Base-by-base conservation (phyloP, 2,113 vertebrate species). In the Isurus oxyrinchus region DNA sequence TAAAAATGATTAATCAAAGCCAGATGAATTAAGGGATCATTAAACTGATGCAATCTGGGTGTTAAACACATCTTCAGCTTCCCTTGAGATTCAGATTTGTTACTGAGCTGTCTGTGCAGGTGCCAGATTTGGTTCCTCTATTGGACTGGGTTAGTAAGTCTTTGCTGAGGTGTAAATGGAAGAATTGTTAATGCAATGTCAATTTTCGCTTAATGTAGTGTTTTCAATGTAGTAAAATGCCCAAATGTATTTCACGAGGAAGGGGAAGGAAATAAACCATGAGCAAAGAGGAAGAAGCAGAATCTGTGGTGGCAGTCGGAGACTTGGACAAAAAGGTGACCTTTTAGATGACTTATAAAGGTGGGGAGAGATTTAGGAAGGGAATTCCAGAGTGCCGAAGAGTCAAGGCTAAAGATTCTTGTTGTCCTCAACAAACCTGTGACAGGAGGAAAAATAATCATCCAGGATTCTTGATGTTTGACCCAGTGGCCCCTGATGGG, bases 1-100 rank as follows among this genome's bases (percentile, higher is more conserved):
- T 35, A 94, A 40, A 19, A 63, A 63, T 94, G 59, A 40, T 94
- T 94, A 94, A 94, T 63, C 90, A 91, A 59, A 94, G 57, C 63
- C 19, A 40, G 90, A 66, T 44, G 59, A 94, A 94, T 44, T 40
- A n/a, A 40, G 35, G 31, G 90, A 66, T 94, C 59, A 40, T 94
- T 63, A 94, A 94, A 63, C 31, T 31, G 53, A 91, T 91, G 55
- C 55, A 59, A 13, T 91, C 27, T 23, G 59, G n/a, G 31, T n/a
- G 25, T 8, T 35, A 31, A 57, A 2, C 27, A 31, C 87, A 90
- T 57, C 55, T 57, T 21, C 19, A 23, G 14, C 16, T 49, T 61
- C 61, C 90, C 90, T 19, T 19, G 35, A 61, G 59, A 35, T 35
- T 63, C 16, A 21, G 59, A 23, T 40, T 40, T 40, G n/a, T 66